Conservation (phyloP, 2,797 vertebrate species). For the Lycodopsis pacificus region DNA sequence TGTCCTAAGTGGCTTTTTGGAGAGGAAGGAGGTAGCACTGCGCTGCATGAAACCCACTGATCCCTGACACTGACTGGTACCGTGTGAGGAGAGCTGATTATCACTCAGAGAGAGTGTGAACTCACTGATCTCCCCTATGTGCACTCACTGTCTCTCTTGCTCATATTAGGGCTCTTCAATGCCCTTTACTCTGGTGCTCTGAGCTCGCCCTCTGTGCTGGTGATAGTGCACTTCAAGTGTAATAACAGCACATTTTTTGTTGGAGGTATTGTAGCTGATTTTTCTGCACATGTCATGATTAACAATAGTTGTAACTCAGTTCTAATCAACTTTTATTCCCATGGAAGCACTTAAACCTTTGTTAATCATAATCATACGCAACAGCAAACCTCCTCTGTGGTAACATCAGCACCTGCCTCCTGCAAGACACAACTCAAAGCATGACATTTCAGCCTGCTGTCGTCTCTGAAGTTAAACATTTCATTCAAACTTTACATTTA, state of each 20-base stretch:
- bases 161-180: constrained; percentile 18
- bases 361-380: neutral
- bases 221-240: constrained; percentile 7
- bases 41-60: constrained; percentile 44
- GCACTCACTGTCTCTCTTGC: constrained; percentile 14
- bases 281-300: neutral
- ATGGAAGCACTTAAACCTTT: neutral
- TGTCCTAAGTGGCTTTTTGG: constrained; percentile 64
- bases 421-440: constrained; percentile 1
- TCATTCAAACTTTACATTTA: neutral
- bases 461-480: neutral
- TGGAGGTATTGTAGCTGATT: neutral
- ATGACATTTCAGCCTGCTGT: neutral
- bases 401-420: neutral
- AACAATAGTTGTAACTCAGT: neutral
- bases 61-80: constrained; percentile 37
- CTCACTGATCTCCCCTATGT: constrained; percentile 31
- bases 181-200: constrained; percentile 17
- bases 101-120: constrained; percentile 44
- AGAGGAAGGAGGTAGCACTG: constrained; percentile 44
- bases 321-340: neutral
- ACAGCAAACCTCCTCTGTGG: neutral
- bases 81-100: constrained; percentile 61
- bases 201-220: neutral
- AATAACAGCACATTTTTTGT: neutral